Evolutionary conservation across 2,888 invertebrate species (phyloP).

Genomic region (Panopea generosa): DNA sequence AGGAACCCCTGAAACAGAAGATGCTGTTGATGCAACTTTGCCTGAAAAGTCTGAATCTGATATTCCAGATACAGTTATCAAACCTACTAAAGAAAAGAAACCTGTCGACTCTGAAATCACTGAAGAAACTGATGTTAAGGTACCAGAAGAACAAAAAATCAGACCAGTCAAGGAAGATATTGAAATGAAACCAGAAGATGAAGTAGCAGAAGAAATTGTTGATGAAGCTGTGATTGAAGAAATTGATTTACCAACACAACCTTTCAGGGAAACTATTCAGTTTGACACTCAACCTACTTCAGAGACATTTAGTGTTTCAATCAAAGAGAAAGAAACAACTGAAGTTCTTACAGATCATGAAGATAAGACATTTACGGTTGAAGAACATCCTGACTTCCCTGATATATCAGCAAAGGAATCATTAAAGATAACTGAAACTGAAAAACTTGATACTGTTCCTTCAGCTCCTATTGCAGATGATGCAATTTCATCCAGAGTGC

Average conservation of each 20-base stretch:
- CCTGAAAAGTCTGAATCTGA: constrained; percentile 14
- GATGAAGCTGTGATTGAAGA: no score
- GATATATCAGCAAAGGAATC: constrained; percentile 11
- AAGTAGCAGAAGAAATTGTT: neutral
- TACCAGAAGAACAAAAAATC: neutral
- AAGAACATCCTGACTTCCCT: constrained; percentile 9
- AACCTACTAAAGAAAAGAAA: constrained; percentile 17
- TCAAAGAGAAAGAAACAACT: constrained; percentile 4
- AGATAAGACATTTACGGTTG: neutral
- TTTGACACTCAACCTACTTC: constrained; percentile 14
- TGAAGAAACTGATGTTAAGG: constrained; percentile 7
- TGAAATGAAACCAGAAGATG: constrained; percentile 26
- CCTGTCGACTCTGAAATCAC: neutral
- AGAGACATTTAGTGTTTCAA: neutral
- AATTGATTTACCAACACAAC: neutral
- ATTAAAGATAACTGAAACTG: neutral
- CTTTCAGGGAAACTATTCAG: constrained; percentile 15
- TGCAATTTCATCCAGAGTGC: no score
- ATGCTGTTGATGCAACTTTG: no score
- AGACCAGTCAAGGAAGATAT: constrained; percentile 23
- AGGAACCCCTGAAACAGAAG: no score
- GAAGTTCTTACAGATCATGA: constrained; percentile 13
- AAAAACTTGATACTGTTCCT: no score
- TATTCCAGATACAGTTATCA: constrained; percentile 8
- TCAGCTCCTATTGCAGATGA: no score